Evolutionary conservation across 2,113 vertebrate genomes (phyloP), one percentile per base, ranked within the genome.

Genomic region (Aptenodytes forsteri): DNA sequence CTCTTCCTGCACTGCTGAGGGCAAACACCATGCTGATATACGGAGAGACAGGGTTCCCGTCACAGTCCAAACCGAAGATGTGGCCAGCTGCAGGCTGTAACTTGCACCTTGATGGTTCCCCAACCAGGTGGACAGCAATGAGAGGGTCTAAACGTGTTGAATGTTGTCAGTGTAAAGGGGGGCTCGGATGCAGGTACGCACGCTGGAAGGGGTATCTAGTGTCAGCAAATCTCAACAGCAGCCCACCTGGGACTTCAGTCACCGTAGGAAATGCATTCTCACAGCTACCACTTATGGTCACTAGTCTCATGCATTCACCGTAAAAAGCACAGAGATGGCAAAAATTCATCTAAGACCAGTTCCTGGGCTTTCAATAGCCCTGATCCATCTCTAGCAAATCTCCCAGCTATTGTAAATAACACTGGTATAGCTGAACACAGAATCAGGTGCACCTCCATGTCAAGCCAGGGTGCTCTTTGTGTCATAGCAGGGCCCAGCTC

Each of bases 291-390:
- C 30, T 56, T n/a, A 3, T 3, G 20, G 64, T n/a, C 70, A 55
- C 21, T 19, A 1, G 25, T 15, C 0, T n/a, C 38, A 27, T 6
- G 4, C 1, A 4, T 25, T 49, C 83, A 65, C 29, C 1, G 1
- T 2, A 29, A 52, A 67, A 80, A 80, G 47, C 56, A 90, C 21
- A 69, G 16, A 52, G 6, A 30, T 3, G 17, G 16, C 20, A 89
- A 83, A 76, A 87, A 46, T 7, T 50, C 5, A 25, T 20, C 49
- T 29, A 38, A 50, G 42, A 71, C 15, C 18, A 21, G 18, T 20
- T 44, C 40, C 25, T 59, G 52, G 17, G 44, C 62, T 80, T 88
- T 59, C 71, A 59, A 22, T 34, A 76, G 70, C 20, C 32, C 36
- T n/a, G 30, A 44, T 22, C 19, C 23, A 21, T 13, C 55, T 56